Percentiles rank a stretch among this genome's conserved stretches.
phyloP scores from a whole-genome alignment of 2,888 invertebrate species.

The Melanophora roralis region DNA sequence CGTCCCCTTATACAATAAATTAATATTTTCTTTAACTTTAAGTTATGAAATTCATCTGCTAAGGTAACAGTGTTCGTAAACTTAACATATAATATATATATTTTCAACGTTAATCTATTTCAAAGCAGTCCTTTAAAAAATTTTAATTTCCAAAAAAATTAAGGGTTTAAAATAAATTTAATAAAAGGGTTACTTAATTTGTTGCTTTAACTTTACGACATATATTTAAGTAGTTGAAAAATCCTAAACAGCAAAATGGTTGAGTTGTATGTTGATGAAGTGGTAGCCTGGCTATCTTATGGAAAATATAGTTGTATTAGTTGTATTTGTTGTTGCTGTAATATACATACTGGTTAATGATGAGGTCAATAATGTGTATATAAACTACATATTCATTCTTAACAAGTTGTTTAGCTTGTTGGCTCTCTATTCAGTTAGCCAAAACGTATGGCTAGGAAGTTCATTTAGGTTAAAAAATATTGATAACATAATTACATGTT shows the following conservation, averaged over 20 bases:
- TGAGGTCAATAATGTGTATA: constrained; percentile 56
- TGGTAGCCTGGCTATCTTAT: neutral
- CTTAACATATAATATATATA: too few relatives aligned
- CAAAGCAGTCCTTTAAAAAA: too few relatives aligned
- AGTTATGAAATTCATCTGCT: too few relatives aligned
- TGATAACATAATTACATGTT: neutral
- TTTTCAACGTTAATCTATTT: too few relatives aligned
- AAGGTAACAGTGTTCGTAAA: too few relatives aligned
- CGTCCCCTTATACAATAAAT: too few relatives aligned
- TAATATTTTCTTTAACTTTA: too few relatives aligned
- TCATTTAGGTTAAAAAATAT: constrained; percentile 43
- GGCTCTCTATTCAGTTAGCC: neutral
- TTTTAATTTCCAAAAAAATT: too few relatives aligned
- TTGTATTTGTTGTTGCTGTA: constrained; percentile 2
- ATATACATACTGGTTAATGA: constrained; percentile 9
- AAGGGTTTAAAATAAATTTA: too few relatives aligned
- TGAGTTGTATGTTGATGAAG: neutral
- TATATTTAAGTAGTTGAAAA: constrained; percentile 2
- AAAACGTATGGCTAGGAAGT: constrained; percentile 16
- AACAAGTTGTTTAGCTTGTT: neutral
- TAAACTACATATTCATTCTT: constrained; percentile 36
- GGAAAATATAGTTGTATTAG: neutral
- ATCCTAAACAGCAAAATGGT: neutral
- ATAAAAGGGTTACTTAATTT: too few relatives aligned
- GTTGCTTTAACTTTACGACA: too few relatives aligned